These are phyloP conservation scores for Gymnocypris eckloni DNA, from an alignment of 2,797 vertebrate species.

Conservation along the genomic window DNA sequence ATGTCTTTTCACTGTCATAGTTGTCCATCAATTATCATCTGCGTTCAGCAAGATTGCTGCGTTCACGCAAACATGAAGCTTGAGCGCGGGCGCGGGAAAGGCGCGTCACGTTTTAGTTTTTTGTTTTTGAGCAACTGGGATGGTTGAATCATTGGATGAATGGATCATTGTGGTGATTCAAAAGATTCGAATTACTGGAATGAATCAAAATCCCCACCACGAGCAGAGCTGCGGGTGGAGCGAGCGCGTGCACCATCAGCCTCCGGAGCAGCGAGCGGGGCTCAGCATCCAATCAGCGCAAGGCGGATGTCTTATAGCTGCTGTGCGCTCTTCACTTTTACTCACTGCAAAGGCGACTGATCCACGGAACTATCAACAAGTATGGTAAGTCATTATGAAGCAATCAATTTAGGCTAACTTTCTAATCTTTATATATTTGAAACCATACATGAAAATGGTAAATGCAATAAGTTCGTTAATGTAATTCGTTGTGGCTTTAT, in stretches of 20 bases:
- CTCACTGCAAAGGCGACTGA: constrained; percentile 29
- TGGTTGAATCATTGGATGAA: too few relatives aligned
- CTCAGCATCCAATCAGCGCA: constrained; percentile 52
- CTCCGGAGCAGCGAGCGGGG: constrained; percentile 15
- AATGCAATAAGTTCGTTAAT: background rate
- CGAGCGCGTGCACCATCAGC: constrained; percentile 11
- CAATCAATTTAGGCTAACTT: background rate
- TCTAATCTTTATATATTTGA: background rate
- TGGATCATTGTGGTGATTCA: background rate
- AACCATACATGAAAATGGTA: background rate
- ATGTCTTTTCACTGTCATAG: too few relatives aligned
- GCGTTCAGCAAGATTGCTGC: too few relatives aligned
- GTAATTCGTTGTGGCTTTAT: background rate
- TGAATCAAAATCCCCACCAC: background rate
- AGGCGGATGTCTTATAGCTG: constrained; percentile 25
- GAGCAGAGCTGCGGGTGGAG: constrained; percentile 15
- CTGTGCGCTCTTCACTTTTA: constrained; percentile 9
- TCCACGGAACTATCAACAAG: constrained; percentile 49
- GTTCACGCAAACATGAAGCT: too few relatives aligned
- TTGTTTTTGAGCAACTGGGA: too few relatives aligned
- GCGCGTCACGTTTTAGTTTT: too few relatives aligned
- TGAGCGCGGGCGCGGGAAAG: too few relatives aligned
- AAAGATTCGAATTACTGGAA: background rate
- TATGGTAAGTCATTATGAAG: constrained; percentile 30
- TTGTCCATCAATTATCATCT: too few relatives aligned